Conservation (phyloP, 2,888 invertebrate genomes). For the Notodromas monacha region DNA sequence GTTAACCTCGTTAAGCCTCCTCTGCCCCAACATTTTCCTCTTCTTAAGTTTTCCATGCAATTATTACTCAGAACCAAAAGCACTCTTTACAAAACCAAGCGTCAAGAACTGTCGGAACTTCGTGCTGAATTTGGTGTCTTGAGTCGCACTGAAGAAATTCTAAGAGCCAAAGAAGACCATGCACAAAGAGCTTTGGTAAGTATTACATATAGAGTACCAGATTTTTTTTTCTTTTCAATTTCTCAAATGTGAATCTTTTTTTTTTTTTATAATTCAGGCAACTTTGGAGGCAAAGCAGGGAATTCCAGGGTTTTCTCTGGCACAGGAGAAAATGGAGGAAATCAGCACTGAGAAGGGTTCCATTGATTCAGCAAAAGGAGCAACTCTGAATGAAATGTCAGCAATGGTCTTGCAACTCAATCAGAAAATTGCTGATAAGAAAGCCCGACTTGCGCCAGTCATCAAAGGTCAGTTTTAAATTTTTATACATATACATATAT, state of each 20-base stretch:
- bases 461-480: conserved; percentile 20
- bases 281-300: conserved; percentile 15
- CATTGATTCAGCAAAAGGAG: conserved; percentile 20
- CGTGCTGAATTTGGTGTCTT: conserved; percentile 42
- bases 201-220: no score
- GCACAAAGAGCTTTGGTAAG: conserved; percentile 23
- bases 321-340: conserved; percentile 24
- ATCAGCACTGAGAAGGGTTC: conserved; percentile 21
- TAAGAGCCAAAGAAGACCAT: conserved; percentile 21
- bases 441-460: conserved; percentile 24
- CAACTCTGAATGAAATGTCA: conserved; percentile 22
- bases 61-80: conserved; percentile 44
- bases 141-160: conserved; percentile 35
- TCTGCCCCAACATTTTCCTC: no score
- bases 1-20: no score
- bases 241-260: no score
- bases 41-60: no score
- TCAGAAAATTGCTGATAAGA: conserved; percentile 26
- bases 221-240: no score
- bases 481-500: no score
- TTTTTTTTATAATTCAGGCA: no score
- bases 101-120: conserved; percentile 35
- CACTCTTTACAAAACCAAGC: conserved; percentile 41
- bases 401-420: conserved; percentile 20
- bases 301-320: conserved; percentile 19